Evolutionary conservation across 1,140 invertebrate genomes (phyloP).

Genomic region (Steinernema feltiae): DNA sequence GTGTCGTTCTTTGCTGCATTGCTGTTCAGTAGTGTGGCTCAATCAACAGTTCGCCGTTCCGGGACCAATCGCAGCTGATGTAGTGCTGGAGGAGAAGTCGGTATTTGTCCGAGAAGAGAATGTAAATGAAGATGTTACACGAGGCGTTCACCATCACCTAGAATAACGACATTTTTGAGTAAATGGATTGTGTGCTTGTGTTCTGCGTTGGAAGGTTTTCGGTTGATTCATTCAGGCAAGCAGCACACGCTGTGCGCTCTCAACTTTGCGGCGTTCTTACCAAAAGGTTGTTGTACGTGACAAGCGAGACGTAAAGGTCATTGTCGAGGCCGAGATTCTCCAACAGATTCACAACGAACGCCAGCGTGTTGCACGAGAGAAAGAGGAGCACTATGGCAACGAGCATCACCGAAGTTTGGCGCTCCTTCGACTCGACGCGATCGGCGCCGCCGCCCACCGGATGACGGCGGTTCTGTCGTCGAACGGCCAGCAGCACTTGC

Average conservation of each 20-base stretch:
- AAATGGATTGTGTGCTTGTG: neutral
- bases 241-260: constrained; percentile 16
- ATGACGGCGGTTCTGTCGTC: constrained; percentile 12
- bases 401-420: constrained; percentile 47
- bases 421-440: constrained; percentile 35
- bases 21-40: too few relatives aligned
- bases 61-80: constrained; percentile 36
- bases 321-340: constrained; percentile 44
- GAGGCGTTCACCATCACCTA: constrained; percentile 51
- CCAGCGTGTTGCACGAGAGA: constrained; percentile 44
- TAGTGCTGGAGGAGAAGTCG: constrained; percentile 49
- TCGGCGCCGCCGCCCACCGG: neutral
- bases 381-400: constrained; percentile 45
- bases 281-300: constrained; percentile 50
- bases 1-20: too few relatives aligned
- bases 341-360: constrained; percentile 54
- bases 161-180: constrained; percentile 15
- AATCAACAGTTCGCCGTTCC: constrained; percentile 32
- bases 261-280: constrained; percentile 33
- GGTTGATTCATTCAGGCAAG: too few relatives aligned
- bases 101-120: constrained; percentile 55
- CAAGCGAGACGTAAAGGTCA: constrained; percentile 44
- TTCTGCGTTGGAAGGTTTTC: too few relatives aligned
- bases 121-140: constrained; percentile 57
- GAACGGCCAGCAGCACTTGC: constrained; percentile 32